Conservation (phyloP, 1,140 invertebrate species). For the Halictus rubicundus region DNA sequence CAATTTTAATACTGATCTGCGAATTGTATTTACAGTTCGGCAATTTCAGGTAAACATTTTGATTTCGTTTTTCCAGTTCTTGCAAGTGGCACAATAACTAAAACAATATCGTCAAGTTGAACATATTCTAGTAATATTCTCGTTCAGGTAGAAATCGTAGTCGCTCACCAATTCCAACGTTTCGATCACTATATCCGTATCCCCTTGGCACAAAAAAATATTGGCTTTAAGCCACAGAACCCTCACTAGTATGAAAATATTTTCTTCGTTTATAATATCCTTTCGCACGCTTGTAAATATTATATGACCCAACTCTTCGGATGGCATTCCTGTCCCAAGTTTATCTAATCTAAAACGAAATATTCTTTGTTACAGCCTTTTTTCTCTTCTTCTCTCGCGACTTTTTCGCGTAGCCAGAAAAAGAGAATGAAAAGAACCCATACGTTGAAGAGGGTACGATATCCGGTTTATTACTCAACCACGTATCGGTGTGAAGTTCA, state of each 20-base stretch:
- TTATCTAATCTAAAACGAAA: constrained; percentile 60
- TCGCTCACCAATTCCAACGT: constrained; percentile 76
- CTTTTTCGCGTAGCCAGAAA: neutral
- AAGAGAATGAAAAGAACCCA: constrained; percentile 12
- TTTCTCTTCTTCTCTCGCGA: neutral
- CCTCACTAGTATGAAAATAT: constrained; percentile 75
- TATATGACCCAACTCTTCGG: constrained; percentile 76
- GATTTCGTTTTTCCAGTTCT: constrained; percentile 67
- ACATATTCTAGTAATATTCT: neutral
- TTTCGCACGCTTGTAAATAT: constrained; percentile 77
- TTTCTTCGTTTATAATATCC: constrained; percentile 75
- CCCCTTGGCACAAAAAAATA: constrained; percentile 79
- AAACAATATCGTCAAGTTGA: constrained; percentile 42
- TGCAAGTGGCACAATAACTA: constrained; percentile 75
- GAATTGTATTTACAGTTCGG: constrained; percentile 81
- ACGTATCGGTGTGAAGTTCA: constrained; percentile 83
- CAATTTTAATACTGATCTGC: constrained; percentile 74
- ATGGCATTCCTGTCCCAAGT: constrained; percentile 74
- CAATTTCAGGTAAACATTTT: constrained; percentile 74
- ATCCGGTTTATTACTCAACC: constrained; percentile 80
- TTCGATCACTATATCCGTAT: constrained; percentile 78
- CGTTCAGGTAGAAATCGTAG: neutral
- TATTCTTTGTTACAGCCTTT: neutral
- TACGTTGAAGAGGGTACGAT: constrained; percentile 72
- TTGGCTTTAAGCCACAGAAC: constrained; percentile 82